Base-by-base conservation (phyloP, 1,140 invertebrate genomes). In the Eubasilissa regina region DNA sequence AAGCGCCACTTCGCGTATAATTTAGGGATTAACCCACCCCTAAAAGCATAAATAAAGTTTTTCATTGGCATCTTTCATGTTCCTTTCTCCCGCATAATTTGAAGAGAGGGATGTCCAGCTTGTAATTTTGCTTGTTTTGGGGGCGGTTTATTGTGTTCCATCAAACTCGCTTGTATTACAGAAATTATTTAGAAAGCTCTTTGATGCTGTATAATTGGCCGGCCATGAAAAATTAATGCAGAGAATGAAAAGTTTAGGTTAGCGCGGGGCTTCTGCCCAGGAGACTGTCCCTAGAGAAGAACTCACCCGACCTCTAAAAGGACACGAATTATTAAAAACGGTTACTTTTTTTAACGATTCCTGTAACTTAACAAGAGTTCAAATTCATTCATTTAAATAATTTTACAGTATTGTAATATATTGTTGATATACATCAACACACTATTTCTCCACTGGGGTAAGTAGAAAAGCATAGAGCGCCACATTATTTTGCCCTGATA, bases 301-400 rank as follows among this genome's bases (percentile, higher is more conserved):
- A 35, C 62, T 47, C 35, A 6, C 43, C 62, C 43, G 10, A 43
- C 35, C 62, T 66, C 25, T n/a, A 15, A 15, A 4, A 44, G 62
- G 15, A 66, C 17, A 35, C 43, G 45, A 66, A 66, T 66, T 66
- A 66, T 66, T 66, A 17, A 66, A 66, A 44, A 43, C 62, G 45
- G 17, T 66, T 66, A 44, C 62, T 17, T 17, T 43, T 1, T 44
- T 66, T 47, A 44, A 66, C 62, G 25, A 35, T 35, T 35, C 25
- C 25, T 3, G 1, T 35, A 3, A 35, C 25, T 35, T 35, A 35
- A 35, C 25, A 35, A 35, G 6, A 35, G 25, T 35, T 35, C 6
- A 35, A 35, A 35, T 35, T n/a, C n/a, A n/a, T n/a, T n/a, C n/a
- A n/a, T n/a, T n/a, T n/a, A n/a, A n/a, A n/a, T n/a, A n/a, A n/a